These are phyloP conservation scores for Trichogramma dendrolimi DNA, from an alignment of 2,888 invertebrate genomes.

Conservation along the genomic window DNA sequence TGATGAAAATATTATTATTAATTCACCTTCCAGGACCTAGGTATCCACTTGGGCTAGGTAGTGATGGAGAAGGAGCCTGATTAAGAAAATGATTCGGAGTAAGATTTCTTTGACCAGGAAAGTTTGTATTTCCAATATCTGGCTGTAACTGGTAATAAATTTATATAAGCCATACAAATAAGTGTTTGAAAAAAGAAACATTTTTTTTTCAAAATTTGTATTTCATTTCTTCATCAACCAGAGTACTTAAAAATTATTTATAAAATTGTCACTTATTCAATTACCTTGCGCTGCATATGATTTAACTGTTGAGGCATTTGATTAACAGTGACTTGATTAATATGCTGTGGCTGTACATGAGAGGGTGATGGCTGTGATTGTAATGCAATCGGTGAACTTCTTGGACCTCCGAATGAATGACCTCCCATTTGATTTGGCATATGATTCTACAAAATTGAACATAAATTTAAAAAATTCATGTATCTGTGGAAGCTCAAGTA, in stretches of 20 bases:
- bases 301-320: constrained; percentile 54
- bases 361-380: constrained; percentile 25
- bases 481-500: neutral
- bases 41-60: constrained; percentile 66
- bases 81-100: constrained; percentile 73
- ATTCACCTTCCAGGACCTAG: constrained; percentile 51
- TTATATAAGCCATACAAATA: constrained; percentile 54
- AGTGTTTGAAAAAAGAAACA: neutral
- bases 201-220: neutral
- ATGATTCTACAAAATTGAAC: constrained; percentile 37
- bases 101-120: constrained; percentile 59
- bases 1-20: neutral
- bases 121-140: constrained; percentile 55
- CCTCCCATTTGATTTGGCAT: constrained; percentile 44
- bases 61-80: constrained; percentile 78
- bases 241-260: neutral
- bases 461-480: constrained; percentile 3
- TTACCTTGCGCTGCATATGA: constrained; percentile 49
- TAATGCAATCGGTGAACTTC: constrained; percentile 44
- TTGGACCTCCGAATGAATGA: constrained; percentile 40
- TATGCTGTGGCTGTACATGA: constrained; percentile 30
- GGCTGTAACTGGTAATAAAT: constrained; percentile 35
- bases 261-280: neutral
- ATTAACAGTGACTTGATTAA: constrained; percentile 50
- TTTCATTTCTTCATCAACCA: neutral